These are phyloP conservation scores for Artemia sinica DNA, from an alignment of 2,888 invertebrate genomes.

Conservation along the genomic window DNA sequence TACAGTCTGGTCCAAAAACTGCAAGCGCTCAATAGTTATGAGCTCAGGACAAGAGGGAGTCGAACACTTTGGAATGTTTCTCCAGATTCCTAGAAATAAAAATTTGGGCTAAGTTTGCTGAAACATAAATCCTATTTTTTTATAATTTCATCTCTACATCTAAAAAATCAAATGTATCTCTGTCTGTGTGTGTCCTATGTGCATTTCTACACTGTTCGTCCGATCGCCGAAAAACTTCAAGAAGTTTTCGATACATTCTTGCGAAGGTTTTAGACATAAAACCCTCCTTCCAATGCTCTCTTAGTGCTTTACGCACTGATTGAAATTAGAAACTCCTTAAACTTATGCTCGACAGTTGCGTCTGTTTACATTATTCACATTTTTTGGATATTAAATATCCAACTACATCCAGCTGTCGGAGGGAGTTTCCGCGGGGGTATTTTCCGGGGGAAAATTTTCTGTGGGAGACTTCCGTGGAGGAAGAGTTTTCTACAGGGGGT, in stretches of 20 bases:
- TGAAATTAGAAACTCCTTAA: no score
- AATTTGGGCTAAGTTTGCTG: background rate
- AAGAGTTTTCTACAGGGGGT: no score
- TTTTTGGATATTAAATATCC: no score
- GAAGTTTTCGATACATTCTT: background rate
- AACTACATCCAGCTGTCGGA: no score
- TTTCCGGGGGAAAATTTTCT: no score
- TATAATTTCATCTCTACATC: background rate
- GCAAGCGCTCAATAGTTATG: constrained; percentile 5
- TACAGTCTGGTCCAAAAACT: constrained; percentile 19
- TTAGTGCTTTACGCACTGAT: no score
- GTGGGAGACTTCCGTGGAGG: no score
- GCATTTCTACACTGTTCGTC: background rate
- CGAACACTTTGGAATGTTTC: background rate
- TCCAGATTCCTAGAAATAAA: background rate
- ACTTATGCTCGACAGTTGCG: no score
- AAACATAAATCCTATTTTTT: background rate
- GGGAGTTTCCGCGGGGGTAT: no score
- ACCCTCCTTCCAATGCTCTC: no score
- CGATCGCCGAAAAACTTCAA: background rate
- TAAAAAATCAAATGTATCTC: background rate
- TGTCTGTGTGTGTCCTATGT: background rate
- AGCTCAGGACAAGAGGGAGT: background rate
- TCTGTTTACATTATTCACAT: no score
- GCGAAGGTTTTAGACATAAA: background rate